Evolutionary conservation across 2,113 vertebrate genomes (phyloP).

Genomic region (Felis chaus): DNA sequence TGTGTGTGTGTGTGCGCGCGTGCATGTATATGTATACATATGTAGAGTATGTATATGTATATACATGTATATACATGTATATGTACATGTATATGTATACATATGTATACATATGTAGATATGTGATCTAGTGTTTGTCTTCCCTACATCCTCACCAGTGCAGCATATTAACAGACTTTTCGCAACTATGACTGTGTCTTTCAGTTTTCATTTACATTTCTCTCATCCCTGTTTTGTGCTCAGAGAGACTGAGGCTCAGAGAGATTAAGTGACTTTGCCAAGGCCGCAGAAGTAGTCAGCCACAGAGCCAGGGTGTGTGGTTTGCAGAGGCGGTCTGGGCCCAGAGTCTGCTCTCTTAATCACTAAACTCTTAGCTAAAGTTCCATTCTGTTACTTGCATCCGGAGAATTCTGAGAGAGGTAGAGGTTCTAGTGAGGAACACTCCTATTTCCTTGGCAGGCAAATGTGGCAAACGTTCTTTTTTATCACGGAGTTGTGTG

Average conservation of each 20-base stretch:
- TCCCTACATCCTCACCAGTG: not conserved
- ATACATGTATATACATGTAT: no score
- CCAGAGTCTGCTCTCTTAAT: not conserved
- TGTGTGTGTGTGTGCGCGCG: not conserved
- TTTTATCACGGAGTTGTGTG: not conserved
- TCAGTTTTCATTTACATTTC: not conserved
- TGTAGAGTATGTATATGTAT: no score
- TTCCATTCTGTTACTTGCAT: not conserved
- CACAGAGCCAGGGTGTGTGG: not conserved
- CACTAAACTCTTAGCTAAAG: not conserved
- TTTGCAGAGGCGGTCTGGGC: not conserved
- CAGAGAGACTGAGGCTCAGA: not conserved
- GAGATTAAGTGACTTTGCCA: not conserved
- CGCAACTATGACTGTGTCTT: not conserved
- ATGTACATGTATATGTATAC: not conserved
- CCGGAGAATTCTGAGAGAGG: not conserved
- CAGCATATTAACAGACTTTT: not conserved
- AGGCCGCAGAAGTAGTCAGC: not conserved
- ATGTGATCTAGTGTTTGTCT: not conserved
- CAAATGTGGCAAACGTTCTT: not conserved
- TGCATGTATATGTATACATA: not conserved
- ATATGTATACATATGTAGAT: not conserved
- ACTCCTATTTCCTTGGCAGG: not conserved
- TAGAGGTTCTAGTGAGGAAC: not conserved
- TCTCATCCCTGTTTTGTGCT: not conserved